A percentile compares a stretch with the other conserved stretches of the same genome.
These are phyloP conservation scores for Mormyrus iriodes DNA, from an alignment of 2,113 vertebrate species.

Conservation along the genomic window DNA sequence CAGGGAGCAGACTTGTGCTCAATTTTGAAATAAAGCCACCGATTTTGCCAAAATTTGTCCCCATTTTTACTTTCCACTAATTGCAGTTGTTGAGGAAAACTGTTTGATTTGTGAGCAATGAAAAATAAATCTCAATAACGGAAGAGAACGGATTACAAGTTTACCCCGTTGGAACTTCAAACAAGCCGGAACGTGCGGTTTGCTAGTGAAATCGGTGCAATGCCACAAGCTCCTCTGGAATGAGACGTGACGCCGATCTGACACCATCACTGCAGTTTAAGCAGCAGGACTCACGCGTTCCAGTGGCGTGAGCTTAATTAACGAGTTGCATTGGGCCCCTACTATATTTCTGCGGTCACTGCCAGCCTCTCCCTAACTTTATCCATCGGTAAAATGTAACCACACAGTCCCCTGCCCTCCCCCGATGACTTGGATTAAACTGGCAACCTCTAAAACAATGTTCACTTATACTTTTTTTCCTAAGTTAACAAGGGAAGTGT, in stretches of 20 bases:
- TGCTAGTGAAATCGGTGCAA: background rate
- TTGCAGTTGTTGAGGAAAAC: background rate
- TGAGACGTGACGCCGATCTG: background rate
- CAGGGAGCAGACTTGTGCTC: background rate
- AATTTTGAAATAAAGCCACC: background rate
- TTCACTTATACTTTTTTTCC: slow-evolving; percentile 46
- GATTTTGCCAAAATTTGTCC: background rate
- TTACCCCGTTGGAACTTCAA: background rate
- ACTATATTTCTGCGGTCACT: background rate
- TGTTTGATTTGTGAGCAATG: background rate
- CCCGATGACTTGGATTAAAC: background rate
- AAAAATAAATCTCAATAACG: background rate
- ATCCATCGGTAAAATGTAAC: background rate
- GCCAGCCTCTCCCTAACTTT: background rate
- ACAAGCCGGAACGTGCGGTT: background rate
- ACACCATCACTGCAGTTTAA: background rate
- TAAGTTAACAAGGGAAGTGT: slow-evolving; percentile 60
- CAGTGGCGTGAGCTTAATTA: background rate
- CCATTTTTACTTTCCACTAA: background rate
- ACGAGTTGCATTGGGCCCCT: background rate
- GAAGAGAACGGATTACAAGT: background rate
- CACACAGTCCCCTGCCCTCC: background rate
- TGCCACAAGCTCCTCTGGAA: background rate
- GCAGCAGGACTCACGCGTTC: background rate
- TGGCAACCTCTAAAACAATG: slow-evolving; percentile 18